phyloP scores from a whole-genome alignment of 2,113 vertebrate genomes.

The Polypterus senegalus region DNA sequence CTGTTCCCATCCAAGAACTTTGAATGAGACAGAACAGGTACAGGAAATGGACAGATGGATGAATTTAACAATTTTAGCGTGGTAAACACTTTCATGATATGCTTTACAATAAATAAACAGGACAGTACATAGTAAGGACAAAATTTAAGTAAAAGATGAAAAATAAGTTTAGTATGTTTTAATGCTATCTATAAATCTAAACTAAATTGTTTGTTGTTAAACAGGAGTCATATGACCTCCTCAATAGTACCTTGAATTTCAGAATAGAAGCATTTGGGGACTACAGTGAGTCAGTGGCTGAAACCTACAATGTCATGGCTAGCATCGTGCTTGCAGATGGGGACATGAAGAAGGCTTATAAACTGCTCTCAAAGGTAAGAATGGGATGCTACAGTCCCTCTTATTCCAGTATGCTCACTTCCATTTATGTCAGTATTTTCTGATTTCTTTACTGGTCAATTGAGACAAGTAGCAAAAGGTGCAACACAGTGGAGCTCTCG shows the following conservation, averaged over 20 bases:
- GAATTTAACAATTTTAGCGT: too few relatives aligned
- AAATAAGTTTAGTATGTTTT: too few relatives aligned
- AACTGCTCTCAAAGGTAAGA: conserved; percentile 30
- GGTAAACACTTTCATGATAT: too few relatives aligned
- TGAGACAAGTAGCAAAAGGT: background rate
- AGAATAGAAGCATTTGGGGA: conserved; percentile 17
- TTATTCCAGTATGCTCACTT: too few relatives aligned
- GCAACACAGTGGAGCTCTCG: background rate
- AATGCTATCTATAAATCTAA: background rate
- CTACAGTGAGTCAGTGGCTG: conserved; percentile 25
- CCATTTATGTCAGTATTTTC: too few relatives aligned
- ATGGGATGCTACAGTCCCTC: background rate
- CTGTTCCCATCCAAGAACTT: too few relatives aligned
- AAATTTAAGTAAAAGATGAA: too few relatives aligned
- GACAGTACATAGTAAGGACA: too few relatives aligned
- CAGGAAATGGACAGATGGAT: too few relatives aligned
- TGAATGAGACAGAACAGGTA: too few relatives aligned
- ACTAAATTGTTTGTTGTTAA: conserved; percentile 4
- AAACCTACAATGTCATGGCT: conserved; percentile 31
- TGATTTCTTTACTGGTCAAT: background rate
- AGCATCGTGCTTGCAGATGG: conserved; percentile 31
- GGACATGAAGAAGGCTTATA: conserved; percentile 24
- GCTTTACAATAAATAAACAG: too few relatives aligned
- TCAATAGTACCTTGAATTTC: conserved; percentile 23
- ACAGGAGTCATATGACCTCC: conserved; percentile 31